Evolutionary conservation across 2,797 vertebrate genomes (phyloP), one percentile per base, ranked within the genome.

Genomic region (Darevskia mixta): DNA sequence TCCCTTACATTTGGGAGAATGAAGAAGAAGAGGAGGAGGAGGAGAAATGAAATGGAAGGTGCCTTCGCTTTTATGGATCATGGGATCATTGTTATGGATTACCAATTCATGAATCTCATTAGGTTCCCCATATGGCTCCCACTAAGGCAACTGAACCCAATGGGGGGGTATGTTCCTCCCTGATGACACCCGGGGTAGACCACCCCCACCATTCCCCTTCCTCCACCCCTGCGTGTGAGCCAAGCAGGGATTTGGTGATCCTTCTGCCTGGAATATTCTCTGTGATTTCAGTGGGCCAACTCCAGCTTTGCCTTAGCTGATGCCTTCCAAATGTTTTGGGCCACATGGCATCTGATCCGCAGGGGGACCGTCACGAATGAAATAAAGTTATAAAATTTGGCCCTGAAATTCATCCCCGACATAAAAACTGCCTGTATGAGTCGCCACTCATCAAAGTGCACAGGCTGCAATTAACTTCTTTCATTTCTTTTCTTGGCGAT

Each of bases 1-100:
- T 89, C 87, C 29, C 75, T 92, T 86, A 83, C 88, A 81, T 91
- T 88, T 79, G 29, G 88, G 73, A 85, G 85, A 90, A 89, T 84
- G 41, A 45, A 25, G 71, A 79, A 83, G 35, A 90, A 69, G 85
- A n/a, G 17, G 85, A n/a, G 17, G 38, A 76, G 66, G n/a, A 17
- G 82, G 71, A 71, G 81, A 90, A 71, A 67, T 88, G 92, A 79
- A 87, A 49, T 38, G 73, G 84, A 29, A 18, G 86, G 75, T 66
- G 67, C 88, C 75, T 82, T 83, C 15, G 3, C 49, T 55, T 55
- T 55, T 55, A 55, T 55, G 49, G 49, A 55, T 15, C 49, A 55
- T 81, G 88, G 93, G 86, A 82, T 83, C 58, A 89, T 89, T 66
- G 49, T 81, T 8, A 11, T 0, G 32, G 82, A 72, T 79, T 88